These are phyloP conservation scores for Dastarcus helophoroides DNA, from an alignment of 2,888 invertebrate species.

Conservation along the genomic window DNA sequence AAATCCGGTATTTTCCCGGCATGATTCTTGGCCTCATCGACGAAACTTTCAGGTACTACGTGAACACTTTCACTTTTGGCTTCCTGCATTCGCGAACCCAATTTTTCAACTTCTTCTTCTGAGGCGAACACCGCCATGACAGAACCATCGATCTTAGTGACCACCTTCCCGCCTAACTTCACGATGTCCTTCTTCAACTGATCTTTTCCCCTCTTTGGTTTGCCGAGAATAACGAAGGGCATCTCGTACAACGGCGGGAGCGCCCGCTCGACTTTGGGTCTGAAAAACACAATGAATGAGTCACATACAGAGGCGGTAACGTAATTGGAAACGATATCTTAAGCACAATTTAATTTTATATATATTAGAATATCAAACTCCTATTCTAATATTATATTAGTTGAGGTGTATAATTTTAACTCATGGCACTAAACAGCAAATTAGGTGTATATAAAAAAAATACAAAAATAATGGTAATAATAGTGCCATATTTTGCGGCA, in stretches of 20 bases:
- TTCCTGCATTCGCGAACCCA: conserved; percentile 50
- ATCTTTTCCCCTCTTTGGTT: conserved; percentile 44
- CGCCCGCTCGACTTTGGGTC: conserved; percentile 55
- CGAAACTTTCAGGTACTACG: conserved; percentile 66
- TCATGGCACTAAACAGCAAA: too few species aligned
- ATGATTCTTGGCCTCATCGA: conserved; percentile 54
- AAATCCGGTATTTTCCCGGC: conserved; percentile 51
- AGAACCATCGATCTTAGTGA: conserved; percentile 49
- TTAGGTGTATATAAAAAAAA: conserved; percentile 4
- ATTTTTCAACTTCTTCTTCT: conserved; percentile 54
- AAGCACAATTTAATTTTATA: too few species aligned
- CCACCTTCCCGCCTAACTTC: conserved; percentile 65
- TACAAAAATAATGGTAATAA: too few species aligned
- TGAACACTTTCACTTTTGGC: conserved; percentile 61
- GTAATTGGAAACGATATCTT: too few species aligned
- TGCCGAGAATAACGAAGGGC: conserved; percentile 59
- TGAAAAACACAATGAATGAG: conserved; percentile 21
- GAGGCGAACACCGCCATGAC: conserved; percentile 68
- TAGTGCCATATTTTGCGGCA: too few species aligned
- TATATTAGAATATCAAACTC: conserved; percentile 6
- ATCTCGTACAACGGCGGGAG: conserved; percentile 63
- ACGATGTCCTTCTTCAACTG: conserved; percentile 56
- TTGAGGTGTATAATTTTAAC: too few species aligned
- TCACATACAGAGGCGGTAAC: background rate
- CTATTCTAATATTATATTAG: too few species aligned